Percentiles rank a stretch among this genome's conserved stretches.
These are phyloP conservation scores for Lethocerus indicus DNA, from an alignment of 1,140 invertebrate species.

Conservation along the genomic window DNA sequence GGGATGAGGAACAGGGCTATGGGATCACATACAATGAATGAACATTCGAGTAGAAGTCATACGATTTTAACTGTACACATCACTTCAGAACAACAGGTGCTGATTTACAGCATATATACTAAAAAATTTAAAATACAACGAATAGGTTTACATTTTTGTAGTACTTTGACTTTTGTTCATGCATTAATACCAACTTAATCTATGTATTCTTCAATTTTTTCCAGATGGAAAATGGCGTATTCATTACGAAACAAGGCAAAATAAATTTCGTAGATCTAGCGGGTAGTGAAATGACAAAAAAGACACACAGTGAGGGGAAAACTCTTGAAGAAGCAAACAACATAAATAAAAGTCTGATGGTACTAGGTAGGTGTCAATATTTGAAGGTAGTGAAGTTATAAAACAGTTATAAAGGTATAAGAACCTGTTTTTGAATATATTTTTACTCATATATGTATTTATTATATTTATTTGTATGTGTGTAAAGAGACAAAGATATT, in stretches of 20 bases:
- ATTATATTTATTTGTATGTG: too few relatives aligned
- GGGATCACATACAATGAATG: constrained; percentile 89
- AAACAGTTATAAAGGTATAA: too few relatives aligned
- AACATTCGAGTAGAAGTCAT: constrained; percentile 87
- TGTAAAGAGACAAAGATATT: too few relatives aligned
- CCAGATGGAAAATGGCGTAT: constrained; percentile 56
- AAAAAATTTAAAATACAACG: too few relatives aligned
- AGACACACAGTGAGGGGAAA: constrained; percentile 80
- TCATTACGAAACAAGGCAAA: constrained; percentile 73
- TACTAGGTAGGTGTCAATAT: constrained; percentile 52
- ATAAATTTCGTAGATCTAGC: constrained; percentile 90
- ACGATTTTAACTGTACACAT: constrained; percentile 72
- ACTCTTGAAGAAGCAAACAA: constrained; percentile 87
- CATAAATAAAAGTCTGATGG: constrained; percentile 92
- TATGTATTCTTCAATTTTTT: constrained; percentile 4
- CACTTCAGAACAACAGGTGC: constrained; percentile 58
- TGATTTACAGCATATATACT: not conserved
- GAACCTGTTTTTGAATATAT: too few relatives aligned
- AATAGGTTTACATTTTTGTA: not conserved
- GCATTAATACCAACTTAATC: not conserved
- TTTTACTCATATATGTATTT: too few relatives aligned
- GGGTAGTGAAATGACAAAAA: constrained; percentile 86
- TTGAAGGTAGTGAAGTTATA: too few relatives aligned
- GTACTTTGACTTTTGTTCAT: not conserved
- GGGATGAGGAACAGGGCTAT: constrained; percentile 71